Base-by-base conservation (phyloP, 2,888 invertebrate genomes). In the Spialia ferax region DNA sequence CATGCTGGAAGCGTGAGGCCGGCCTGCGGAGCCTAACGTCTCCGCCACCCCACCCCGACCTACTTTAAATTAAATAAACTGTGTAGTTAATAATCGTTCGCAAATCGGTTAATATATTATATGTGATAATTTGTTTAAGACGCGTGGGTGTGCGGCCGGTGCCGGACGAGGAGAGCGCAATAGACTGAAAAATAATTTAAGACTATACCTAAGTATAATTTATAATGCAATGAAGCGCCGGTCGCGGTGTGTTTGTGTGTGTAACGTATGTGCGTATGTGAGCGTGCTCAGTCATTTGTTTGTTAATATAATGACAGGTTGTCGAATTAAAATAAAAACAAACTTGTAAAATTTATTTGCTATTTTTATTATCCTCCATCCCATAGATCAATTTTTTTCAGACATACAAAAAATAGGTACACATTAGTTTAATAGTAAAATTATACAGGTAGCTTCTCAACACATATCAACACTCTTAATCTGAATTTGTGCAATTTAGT, bases 251-350 rank as follows among this genome's bases (percentile, higher is more conserved):
- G 95, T 95, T 94, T 94, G 94, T 94, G 95, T 95, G 95, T 92
- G 89, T 93, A 88, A 86, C 86, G 90, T 91, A 88, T 92, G 94
- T 94, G 89, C 93, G 94, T 94, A 92, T 96, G 96, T 96, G 96
- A 88, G 93, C 90, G 93, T 92, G 93, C 92, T 92, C 92, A 93
- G 93, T 93, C 93, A 93, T 93, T 93, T 92, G 92, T 93, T 93
- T 93, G 93, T 93, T 93, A 96, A 95, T 95, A 96, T 96, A 95
- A 95, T 95, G 95, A 95, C 95, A 96, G 95, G 95, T 95, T 95
- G 96, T 96, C 95, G 95, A 95, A 95, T 95, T 96, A 95, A 95
- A 94, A 93, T 94, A 93, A 90, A 92, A 52, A 90, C 86, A 91
- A 89, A 89, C 85, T 91, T 91, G 88, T 91, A 92, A 93, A 92